phyloP scores from a whole-genome alignment of 2,888 invertebrate species.

The Epinotia nisella region DNA sequence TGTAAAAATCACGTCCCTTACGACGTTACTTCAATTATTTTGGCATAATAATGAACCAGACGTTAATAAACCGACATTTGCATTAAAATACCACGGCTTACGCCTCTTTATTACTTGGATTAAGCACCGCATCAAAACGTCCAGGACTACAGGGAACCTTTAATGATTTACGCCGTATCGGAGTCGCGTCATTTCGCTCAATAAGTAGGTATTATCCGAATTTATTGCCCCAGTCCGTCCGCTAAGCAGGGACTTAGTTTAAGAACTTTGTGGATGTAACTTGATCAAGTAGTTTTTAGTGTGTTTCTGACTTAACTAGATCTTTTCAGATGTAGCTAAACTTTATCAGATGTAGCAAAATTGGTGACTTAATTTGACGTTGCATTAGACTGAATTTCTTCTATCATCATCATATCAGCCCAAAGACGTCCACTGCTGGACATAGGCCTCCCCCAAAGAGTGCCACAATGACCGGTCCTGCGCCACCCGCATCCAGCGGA shows the following conservation, averaged over 20 bases:
- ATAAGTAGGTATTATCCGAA: slow-evolving; percentile 46
- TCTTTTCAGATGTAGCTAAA: too few relatives aligned
- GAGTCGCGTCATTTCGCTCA: slow-evolving; percentile 44
- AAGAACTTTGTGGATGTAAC: slow-evolving; percentile 28
- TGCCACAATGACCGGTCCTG: too few relatives aligned
- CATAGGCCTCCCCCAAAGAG: too few relatives aligned
- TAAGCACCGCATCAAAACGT: slow-evolving; percentile 35
- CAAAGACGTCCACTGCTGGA: too few relatives aligned
- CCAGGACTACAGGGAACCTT: slow-evolving; percentile 39
- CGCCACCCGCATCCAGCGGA: too few relatives aligned
- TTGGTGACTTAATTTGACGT: not conserved
- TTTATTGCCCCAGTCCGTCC: slow-evolving; percentile 42
- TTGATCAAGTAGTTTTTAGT: slow-evolving; percentile 29
- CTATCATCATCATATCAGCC: too few relatives aligned
- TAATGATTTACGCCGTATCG: slow-evolving; percentile 42
- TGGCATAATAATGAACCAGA: slow-evolving; percentile 17
- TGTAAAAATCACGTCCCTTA: not conserved
- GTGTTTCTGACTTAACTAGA: slow-evolving; percentile 22
- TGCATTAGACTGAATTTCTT: too few relatives aligned
- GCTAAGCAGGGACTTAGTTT: slow-evolving; percentile 36
- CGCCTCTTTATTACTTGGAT: slow-evolving; percentile 25
- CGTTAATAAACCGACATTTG: slow-evolving; percentile 26
- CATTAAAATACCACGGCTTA: slow-evolving; percentile 39
- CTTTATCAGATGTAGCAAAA: not conserved
- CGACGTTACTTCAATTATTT: slow-evolving; percentile 1